Percentiles rank a stretch among this genome's conserved stretches.
Evolutionary conservation across 1,140 invertebrate genomes (phyloP).

Genomic region (Cotesia chilonis): DNA sequence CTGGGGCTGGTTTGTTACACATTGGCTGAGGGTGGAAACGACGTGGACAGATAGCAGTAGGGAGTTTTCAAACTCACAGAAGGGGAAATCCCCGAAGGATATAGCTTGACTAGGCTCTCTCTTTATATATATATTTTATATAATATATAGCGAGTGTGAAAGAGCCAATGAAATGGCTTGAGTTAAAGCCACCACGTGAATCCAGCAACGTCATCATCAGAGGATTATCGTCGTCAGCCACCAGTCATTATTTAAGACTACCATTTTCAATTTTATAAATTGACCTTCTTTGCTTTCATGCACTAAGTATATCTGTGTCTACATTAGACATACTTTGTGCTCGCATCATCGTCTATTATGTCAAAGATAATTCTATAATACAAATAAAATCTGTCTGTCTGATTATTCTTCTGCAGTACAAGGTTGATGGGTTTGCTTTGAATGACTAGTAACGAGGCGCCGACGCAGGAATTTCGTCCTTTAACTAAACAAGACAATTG

Average conservation of each 20-base stretch:
- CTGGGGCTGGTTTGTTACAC: background rate
- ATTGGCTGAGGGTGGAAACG: background rate
- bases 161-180: constrained; percentile 19
- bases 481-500: constrained; percentile 15
- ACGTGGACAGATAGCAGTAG: constrained; percentile 12
- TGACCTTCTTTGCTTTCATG: background rate
- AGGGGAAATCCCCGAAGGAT: constrained; percentile 7
- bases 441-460: constrained; percentile 5
- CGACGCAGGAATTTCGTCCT: constrained; percentile 22
- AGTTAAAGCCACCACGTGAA: constrained; percentile 26
- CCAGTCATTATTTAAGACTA: constrained; percentile 36
- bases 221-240: constrained; percentile 35
- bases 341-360: too few species aligned
- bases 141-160: constrained; percentile 5
- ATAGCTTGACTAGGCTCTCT: constrained; percentile 3
- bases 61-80: background rate
- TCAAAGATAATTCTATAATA: too few species aligned
- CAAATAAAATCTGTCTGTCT: too few species aligned
- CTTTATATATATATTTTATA: constrained; percentile 6
- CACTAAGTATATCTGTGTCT: background rate
- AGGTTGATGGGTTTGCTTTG: background rate
- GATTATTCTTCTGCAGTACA: too few species aligned
- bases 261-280: constrained; percentile 36
- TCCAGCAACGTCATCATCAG: constrained; percentile 35
- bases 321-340: too few species aligned